Evolutionary conservation across 2,797 vertebrate species (phyloP).

Genomic region (Bradypus variegatus): DNA sequence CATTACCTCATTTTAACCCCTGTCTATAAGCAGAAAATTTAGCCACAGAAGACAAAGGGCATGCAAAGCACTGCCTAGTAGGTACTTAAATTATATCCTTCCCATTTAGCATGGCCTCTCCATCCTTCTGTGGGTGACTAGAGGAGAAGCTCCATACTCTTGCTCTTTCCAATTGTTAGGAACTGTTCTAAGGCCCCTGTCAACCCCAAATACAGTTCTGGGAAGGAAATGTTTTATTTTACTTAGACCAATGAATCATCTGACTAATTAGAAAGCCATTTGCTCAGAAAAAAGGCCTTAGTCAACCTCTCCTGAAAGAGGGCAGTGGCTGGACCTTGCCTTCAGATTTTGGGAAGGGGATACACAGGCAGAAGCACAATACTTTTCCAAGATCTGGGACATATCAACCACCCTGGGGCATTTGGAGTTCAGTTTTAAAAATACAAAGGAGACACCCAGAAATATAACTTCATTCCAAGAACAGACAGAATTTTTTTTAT

Average conservation of each 20-base stretch:
- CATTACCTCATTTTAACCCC: conserved; percentile 25
- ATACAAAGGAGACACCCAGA: conserved; percentile 51
- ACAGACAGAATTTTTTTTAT: conserved; percentile 38
- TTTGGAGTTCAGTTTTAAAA: conserved; percentile 54
- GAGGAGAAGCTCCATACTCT: background rate
- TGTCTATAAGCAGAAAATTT: background rate
- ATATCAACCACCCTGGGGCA: conserved; percentile 8
- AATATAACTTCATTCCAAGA: conserved; percentile 41
- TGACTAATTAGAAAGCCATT: conserved; percentile 33
- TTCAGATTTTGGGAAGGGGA: background rate
- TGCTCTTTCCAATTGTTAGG: background rate
- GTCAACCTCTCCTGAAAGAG: conserved; percentile 12
- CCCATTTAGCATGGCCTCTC: background rate
- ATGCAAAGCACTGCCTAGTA: background rate
- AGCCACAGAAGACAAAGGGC: background rate
- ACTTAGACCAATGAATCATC: conserved; percentile 25
- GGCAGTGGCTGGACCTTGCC: background rate
- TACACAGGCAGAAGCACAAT: background rate
- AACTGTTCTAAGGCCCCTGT: background rate
- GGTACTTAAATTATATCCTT: background rate
- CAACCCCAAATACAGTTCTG: conserved; percentile 10
- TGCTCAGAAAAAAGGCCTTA: background rate
- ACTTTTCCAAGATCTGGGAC: conserved; percentile 23
- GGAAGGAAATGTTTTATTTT: conserved; percentile 43
- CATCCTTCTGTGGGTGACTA: background rate